These are phyloP conservation scores for Muscidifurax raptorellus DNA, from an alignment of 1,140 invertebrate species.

Conservation along the genomic window DNA sequence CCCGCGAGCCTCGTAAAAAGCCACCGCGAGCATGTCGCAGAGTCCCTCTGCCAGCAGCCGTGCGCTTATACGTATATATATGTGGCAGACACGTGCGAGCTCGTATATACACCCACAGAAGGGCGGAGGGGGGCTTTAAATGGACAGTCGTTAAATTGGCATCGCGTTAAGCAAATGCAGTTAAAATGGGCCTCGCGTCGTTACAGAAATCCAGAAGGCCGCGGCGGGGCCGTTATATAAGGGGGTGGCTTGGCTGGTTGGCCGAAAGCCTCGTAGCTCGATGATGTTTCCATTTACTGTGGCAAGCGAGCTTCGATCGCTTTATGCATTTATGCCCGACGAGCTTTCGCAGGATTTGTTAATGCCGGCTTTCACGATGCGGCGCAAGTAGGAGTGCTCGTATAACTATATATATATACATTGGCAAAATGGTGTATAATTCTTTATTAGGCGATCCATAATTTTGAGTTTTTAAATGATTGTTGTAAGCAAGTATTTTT, in stretches of 20 bases:
- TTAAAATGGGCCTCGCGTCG: conserved; percentile 32
- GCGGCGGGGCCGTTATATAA: neutral
- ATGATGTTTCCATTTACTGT: conserved; percentile 30
- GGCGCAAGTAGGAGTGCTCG: too few species aligned
- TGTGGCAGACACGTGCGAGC: neutral
- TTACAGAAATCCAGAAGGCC: neutral
- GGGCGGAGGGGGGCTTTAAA: conserved; percentile 34
- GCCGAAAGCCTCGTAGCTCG: conserved; percentile 3
- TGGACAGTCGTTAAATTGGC: conserved; percentile 48
- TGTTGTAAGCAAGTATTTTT: neutral
- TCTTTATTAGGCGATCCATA: neutral
- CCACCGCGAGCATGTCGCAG: neutral
- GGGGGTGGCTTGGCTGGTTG: neutral
- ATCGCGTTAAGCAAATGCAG: conserved; percentile 43
- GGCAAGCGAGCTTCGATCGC: conserved; percentile 1
- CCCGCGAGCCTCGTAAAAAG: conserved; percentile 46
- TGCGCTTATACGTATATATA: neutral
- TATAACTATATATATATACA: neutral
- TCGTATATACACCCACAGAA: neutral
- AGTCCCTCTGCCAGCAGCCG: neutral
- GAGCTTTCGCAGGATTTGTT: neutral
- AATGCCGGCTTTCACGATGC: neutral
- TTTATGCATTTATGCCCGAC: neutral
- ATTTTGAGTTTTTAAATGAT: neutral
- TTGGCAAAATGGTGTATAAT: neutral